Percentiles rank a stretch among this genome's conserved stretches.
Conservation (phyloP, 1,140 invertebrate genomes). For the Aphaenogaster floridana region DNA sequence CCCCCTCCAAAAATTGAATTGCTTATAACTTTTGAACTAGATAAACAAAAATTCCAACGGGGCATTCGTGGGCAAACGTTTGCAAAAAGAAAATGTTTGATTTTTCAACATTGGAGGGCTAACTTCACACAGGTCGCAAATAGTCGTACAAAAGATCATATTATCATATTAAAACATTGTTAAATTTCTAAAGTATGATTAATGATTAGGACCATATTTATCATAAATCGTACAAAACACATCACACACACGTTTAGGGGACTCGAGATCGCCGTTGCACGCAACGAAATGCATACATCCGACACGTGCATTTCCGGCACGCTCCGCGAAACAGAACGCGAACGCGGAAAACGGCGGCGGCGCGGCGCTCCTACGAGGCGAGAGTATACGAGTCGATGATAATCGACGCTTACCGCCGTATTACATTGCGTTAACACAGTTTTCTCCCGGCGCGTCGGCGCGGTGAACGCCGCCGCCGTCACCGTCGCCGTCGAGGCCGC, state of each 20-base stretch:
- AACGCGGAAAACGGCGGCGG: constrained; percentile 58
- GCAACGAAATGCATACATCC: background rate
- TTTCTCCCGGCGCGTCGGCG: constrained; percentile 70
- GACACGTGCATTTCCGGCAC: constrained; percentile 5
- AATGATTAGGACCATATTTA: background rate
- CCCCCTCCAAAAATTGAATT: no score
- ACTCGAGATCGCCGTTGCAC: background rate
- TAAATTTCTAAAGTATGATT: background rate
- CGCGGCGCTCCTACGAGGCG: constrained; percentile 16
- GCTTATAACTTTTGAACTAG: no score
- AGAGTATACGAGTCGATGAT: constrained; percentile 43
- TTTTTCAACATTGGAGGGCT: no score
- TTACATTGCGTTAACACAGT: constrained; percentile 73
- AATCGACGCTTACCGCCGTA: constrained; percentile 54
- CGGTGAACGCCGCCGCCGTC: constrained; percentile 62
- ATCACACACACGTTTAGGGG: background rate
- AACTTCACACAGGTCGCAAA: no score
- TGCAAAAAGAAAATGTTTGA: no score
- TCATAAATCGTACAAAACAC: background rate
- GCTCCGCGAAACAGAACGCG: constrained; percentile 42
- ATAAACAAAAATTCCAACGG: no score
- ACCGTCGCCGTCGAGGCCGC: constrained; percentile 68
- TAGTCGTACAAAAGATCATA: background rate
- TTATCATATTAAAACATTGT: background rate
- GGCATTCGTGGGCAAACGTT: no score